Percentiles rank a stretch among this genome's conserved stretches.
phyloP scores from a whole-genome alignment of 1,140 invertebrate species.

The Drosophila mojavensis region DNA sequence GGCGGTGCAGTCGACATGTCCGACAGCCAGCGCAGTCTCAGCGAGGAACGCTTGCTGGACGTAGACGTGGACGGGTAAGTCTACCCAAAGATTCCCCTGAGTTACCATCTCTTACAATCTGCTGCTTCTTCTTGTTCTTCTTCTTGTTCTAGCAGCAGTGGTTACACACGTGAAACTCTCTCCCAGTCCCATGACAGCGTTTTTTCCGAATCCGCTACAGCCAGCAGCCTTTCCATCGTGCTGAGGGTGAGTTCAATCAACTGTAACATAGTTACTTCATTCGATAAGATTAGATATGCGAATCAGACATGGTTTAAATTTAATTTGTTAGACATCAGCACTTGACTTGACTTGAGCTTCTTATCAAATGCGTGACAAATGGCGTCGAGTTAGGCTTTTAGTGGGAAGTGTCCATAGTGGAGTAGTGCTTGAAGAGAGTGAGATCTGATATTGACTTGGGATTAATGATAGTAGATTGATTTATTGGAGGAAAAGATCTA shows the following conservation, averaged over 20 bases:
- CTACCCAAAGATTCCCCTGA: too few relatives aligned
- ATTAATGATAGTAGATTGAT: too few relatives aligned
- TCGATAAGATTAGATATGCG: neutral
- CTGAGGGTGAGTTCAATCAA: conserved; percentile 67
- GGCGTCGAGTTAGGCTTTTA: too few relatives aligned
- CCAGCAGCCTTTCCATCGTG: conserved; percentile 81
- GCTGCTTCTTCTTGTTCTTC: neutral
- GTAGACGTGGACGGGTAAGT: conserved; percentile 76
- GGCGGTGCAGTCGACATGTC: conserved; percentile 63
- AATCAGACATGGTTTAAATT: neutral
- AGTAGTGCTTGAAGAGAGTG: too few relatives aligned
- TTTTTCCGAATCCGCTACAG: conserved; percentile 83
- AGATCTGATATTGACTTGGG: too few relatives aligned
- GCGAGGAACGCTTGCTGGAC: conserved; percentile 78
- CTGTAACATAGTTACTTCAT: neutral
- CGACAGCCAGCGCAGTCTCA: conserved; percentile 81
- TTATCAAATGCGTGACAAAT: too few relatives aligned
- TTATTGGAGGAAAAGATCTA: too few relatives aligned
- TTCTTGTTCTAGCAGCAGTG: conserved; percentile 45
- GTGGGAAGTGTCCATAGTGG: too few relatives aligned
- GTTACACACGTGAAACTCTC: conserved; percentile 72
- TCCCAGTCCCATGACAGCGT: conserved; percentile 83
- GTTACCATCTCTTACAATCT: neutral
- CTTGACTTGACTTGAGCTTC: too few relatives aligned
- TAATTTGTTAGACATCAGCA: neutral